phyloP scores from a whole-genome alignment of 2,797 vertebrate genomes.

The Denticeps clupeoides region DNA sequence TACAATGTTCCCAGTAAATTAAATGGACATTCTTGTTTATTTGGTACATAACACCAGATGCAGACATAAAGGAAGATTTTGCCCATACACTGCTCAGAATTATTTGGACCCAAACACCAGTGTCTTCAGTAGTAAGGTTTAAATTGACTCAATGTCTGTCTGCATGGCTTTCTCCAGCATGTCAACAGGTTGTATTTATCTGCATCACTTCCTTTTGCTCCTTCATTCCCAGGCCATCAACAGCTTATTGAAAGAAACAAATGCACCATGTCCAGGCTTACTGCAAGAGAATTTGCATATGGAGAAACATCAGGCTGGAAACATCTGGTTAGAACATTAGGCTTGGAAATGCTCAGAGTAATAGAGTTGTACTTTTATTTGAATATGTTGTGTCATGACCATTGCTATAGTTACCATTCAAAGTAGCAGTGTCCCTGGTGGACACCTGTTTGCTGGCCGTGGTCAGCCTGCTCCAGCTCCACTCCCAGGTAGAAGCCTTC shows the following conservation, averaged over 20 bases:
- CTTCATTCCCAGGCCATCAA: constrained; percentile 57
- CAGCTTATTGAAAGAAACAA: constrained; percentile 59
- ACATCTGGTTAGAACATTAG: too few relatives aligned
- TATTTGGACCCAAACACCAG: too few relatives aligned
- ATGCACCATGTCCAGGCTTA: constrained; percentile 52
- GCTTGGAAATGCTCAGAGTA: too few relatives aligned
- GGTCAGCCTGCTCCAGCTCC: constrained; percentile 52
- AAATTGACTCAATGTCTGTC: not conserved
- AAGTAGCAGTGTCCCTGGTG: constrained; percentile 51
- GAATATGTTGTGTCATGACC: not conserved
- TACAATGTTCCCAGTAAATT: too few relatives aligned
- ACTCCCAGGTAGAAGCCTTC: constrained; percentile 57
- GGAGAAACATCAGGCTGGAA: not conserved
- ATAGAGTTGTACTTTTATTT: not conserved
- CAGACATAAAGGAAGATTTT: too few relatives aligned
- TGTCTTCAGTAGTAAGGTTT: too few relatives aligned
- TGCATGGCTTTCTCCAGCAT: not conserved
- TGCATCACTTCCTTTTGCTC: not conserved
- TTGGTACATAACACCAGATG: too few relatives aligned
- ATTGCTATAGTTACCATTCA: constrained; percentile 48
- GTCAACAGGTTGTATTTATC: not conserved
- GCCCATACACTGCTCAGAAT: too few relatives aligned
- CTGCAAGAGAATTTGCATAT: constrained; percentile 28
- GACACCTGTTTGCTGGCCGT: constrained; percentile 37
- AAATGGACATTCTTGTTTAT: too few relatives aligned